Conservation (phyloP, 2,113 vertebrate species). For the Ia io region DNA sequence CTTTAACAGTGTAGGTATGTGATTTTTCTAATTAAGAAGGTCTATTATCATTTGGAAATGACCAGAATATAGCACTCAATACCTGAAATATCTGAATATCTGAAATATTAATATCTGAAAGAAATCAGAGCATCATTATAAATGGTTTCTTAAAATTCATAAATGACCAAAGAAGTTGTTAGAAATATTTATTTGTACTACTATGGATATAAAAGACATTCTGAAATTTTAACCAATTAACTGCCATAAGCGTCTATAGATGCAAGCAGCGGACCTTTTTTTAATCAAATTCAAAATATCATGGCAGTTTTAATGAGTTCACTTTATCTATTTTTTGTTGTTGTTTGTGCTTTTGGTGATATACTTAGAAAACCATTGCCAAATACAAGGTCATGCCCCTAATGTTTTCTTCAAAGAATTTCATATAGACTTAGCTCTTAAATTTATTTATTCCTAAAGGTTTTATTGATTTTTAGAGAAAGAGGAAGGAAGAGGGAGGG, state of each 20-base stretch:
- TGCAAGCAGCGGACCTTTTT: too few relatives aligned
- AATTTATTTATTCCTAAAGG: neutral
- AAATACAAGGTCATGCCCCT: neutral
- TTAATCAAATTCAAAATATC: too few relatives aligned
- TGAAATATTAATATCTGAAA: neutral
- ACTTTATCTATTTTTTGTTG: neutral
- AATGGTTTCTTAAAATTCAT: neutral
- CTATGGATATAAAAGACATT: conserved; percentile 10
- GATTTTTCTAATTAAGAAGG: neutral
- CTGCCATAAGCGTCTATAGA: neutral
- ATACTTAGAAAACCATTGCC: neutral
- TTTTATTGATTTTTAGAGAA: neutral
- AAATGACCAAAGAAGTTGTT: neutral
- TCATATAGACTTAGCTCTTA: neutral
- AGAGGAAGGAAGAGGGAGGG: neutral
- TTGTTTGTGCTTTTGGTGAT: neutral
- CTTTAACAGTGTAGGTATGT: neutral
- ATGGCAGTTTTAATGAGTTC: neutral
- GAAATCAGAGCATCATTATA: neutral
- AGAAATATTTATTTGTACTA: neutral
- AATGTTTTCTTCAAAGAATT: neutral
- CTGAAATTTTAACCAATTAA: neutral
- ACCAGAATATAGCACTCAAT: neutral
- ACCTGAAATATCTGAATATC: neutral
- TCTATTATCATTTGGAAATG: neutral